These are phyloP conservation scores for Novumbra hubbsi DNA, from an alignment of 2,797 vertebrate genomes.

Conservation along the genomic window DNA sequence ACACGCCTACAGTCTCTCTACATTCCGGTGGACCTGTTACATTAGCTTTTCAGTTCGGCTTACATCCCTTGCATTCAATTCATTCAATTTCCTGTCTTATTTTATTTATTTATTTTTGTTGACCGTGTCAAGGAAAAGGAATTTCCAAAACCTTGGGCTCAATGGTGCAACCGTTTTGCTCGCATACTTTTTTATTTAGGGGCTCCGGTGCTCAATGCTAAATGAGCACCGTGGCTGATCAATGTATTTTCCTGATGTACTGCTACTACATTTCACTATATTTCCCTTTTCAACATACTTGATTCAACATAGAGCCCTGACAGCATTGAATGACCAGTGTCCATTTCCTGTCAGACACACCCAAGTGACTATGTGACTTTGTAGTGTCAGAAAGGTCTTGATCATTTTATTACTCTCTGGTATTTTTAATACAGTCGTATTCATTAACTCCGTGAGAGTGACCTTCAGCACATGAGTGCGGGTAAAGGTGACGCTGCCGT, in stretches of 20 bases:
- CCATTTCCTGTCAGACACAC: not conserved
- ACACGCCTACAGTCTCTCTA: conserved; percentile 10
- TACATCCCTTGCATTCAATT: not conserved
- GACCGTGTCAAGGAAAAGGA: not conserved
- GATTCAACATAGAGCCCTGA: no score
- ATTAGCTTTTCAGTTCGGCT: not conserved
- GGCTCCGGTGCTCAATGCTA: no score
- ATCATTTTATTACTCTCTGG: not conserved
- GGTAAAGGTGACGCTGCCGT: conserved; percentile 33
- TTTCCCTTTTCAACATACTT: no score
- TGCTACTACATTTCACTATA: no score
- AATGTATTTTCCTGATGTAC: no score
- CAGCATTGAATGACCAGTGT: not conserved
- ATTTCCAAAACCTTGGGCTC: not conserved
- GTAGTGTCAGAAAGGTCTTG: not conserved
- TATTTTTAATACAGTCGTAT: not conserved
- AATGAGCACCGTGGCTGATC: no score
- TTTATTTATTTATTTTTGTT: not conserved
- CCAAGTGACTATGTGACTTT: not conserved
- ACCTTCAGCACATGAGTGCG: conserved; percentile 31
- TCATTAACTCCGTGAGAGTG: conserved; percentile 43
- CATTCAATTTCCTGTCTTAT: not conserved
- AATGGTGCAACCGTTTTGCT: no score
- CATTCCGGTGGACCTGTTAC: conserved; percentile 43
- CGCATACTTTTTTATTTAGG: no score